Evolutionary conservation across 1,140 invertebrate species (phyloP).

Genomic region (Aradophagus sp.): DNA sequence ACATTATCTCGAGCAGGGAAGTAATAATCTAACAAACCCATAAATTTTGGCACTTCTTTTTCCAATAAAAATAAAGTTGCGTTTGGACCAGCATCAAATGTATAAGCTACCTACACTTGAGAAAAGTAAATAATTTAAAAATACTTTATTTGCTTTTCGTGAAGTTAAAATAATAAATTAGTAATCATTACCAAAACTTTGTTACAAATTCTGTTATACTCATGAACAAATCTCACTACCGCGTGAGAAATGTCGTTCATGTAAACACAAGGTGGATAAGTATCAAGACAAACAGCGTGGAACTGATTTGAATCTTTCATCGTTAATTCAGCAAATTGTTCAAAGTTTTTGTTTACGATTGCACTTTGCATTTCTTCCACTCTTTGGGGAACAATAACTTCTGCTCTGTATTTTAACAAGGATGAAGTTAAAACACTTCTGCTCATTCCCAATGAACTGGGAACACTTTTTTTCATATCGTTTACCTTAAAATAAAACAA

Average conservation of each 20-base stretch:
- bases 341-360: constrained; percentile 88
- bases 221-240: constrained; percentile 88
- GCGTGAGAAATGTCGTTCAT: constrained; percentile 91
- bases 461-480: constrained; percentile 88
- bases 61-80: constrained; percentile 92
- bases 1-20: constrained; percentile 79
- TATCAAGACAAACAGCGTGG: constrained; percentile 95
- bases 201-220: constrained; percentile 83
- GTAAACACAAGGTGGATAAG: constrained; percentile 94
- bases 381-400: constrained; percentile 83
- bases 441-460: constrained; percentile 95
- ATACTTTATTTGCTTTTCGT: too few species aligned
- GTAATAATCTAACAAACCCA: constrained; percentile 80
- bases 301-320: constrained; percentile 99
- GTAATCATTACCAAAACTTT: constrained; percentile 74
- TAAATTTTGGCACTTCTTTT: constrained; percentile 81
- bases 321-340: constrained; percentile 91
- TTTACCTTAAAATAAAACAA: constrained; percentile 78
- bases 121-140: constrained; percentile 31
- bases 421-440: constrained; percentile 86
- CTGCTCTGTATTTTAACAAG: constrained; percentile 85
- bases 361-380: constrained; percentile 83
- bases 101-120: constrained; percentile 86
- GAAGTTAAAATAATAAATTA: constrained; percentile 16
- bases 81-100: constrained; percentile 98